Percentiles rank a stretch among this genome's conserved stretches.
These are phyloP conservation scores for Agrypnia vestita DNA, from an alignment of 1,140 invertebrate genomes.

Conservation along the genomic window DNA sequence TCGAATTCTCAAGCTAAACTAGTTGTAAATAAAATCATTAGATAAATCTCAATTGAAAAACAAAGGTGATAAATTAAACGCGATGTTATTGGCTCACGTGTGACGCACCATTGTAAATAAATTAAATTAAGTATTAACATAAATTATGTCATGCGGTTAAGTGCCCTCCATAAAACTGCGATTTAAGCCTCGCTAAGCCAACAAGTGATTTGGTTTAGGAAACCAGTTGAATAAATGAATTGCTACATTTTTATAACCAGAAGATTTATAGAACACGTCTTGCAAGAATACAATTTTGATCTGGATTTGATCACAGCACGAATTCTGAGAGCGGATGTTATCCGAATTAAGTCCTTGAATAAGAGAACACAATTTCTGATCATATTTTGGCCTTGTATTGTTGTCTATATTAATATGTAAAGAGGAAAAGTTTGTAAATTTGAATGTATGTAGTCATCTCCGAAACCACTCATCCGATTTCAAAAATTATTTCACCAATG, in stretches of 20 bases:
- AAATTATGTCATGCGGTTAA: conserved; percentile 40
- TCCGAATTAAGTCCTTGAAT: conserved; percentile 15
- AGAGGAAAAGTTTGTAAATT: too few species aligned
- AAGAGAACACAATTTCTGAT: too few species aligned
- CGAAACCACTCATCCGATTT: too few species aligned
- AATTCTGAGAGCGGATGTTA: conserved; percentile 1
- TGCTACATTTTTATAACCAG: conserved; percentile 33
- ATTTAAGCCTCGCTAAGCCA: conserved; percentile 9
- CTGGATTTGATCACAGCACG: conserved; percentile 1
- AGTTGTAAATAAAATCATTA: conserved; percentile 43
- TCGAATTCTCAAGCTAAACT: conserved; percentile 9
- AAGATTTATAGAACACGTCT: conserved; percentile 34
- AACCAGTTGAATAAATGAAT: conserved; percentile 24
- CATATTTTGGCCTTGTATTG: too few species aligned
- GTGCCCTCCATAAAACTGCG: conserved; percentile 23
- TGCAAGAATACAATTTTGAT: conserved; percentile 1
- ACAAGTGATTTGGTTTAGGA: conserved; percentile 19
- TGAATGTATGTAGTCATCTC: too few species aligned
- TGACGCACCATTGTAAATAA: conserved; percentile 41
- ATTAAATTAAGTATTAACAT: conserved; percentile 40
- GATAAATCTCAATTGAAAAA: conserved; percentile 44
- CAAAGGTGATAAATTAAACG: conserved; percentile 34
- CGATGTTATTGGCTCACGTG: conserved; percentile 11
- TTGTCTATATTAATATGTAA: too few species aligned
- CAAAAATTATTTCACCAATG: too few species aligned